Evolutionary conservation across 2,113 vertebrate genomes (phyloP).

Genomic region (Tyto alba): DNA sequence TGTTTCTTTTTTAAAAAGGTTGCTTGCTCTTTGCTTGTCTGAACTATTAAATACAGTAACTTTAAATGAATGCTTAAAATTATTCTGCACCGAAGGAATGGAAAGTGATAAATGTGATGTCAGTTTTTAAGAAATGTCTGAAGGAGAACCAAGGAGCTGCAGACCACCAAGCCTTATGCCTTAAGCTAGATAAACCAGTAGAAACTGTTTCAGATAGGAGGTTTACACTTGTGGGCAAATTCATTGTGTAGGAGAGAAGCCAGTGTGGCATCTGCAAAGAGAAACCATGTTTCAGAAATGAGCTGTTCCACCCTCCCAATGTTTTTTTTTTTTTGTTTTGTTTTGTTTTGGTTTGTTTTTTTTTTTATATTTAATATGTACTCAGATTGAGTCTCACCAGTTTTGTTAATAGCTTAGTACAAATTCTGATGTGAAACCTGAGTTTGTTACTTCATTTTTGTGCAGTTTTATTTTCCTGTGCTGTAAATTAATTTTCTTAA

Average conservation of each 20-base stretch:
- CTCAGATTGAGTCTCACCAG: not conserved
- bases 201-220: not conserved
- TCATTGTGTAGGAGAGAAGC: not conserved
- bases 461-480: not conserved
- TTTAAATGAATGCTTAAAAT: not conserved
- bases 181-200: not conserved
- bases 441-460: not conserved
- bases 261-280: not conserved
- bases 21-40: not conserved
- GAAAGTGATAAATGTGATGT: not conserved
- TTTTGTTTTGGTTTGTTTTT: too few species aligned
- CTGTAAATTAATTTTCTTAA: not conserved
- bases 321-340: too few species aligned
- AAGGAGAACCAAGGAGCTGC: not conserved
- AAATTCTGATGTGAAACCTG: not conserved
- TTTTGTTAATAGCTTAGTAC: not conserved
- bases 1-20: not conserved
- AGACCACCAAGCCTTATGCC: not conserved
- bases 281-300: not conserved
- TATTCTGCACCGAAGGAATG: not conserved
- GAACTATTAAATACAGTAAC: not conserved
- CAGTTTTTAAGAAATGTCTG: not conserved
- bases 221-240: not conserved
- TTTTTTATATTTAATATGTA: not conserved
- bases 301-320: too few species aligned